Evolutionary conservation across 2,888 invertebrate species (phyloP).

Genomic region (Thereva unica): DNA sequence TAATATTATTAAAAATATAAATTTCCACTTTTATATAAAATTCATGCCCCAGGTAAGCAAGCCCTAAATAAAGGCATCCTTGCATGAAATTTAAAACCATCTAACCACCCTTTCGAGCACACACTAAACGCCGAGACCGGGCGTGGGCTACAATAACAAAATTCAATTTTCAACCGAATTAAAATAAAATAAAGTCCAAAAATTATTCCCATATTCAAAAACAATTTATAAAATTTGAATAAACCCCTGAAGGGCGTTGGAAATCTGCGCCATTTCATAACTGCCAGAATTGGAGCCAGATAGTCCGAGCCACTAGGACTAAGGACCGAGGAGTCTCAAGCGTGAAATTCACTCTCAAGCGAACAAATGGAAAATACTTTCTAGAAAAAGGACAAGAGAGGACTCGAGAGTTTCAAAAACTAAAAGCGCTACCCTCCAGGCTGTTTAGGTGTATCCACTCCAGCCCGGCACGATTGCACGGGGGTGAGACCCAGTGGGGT

Average conservation of each 20-base stretch:
- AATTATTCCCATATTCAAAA: conserved; percentile 36
- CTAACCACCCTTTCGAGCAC: not conserved
- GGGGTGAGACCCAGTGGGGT: conserved; percentile 20
- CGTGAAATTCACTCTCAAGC: conserved; percentile 35
- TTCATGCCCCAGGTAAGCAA: too few species aligned
- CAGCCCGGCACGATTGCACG: conserved; percentile 26
- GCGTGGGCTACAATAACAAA: conserved; percentile 18
- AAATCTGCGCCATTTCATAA: conserved; percentile 29
- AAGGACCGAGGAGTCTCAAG: conserved; percentile 25
- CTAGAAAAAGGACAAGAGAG: conserved; percentile 38
- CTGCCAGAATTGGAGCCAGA: not conserved
- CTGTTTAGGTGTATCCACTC: conserved; percentile 30
- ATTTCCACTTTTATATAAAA: too few species aligned
- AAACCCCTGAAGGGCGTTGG: conserved; percentile 33
- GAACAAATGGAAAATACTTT: conserved; percentile 33
- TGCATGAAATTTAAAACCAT: conserved; percentile 13
- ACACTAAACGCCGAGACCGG: not conserved
- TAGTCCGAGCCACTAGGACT: conserved; percentile 2
- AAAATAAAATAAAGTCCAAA: conserved; percentile 35
- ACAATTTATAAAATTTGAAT: conserved; percentile 39
- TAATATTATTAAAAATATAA: too few species aligned
- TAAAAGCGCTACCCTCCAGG: conserved; percentile 32
- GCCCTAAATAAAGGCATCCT: conserved; percentile 1
- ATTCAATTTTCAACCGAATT: conserved; percentile 31
- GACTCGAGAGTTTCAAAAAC: conserved; percentile 36